Base-by-base conservation (phyloP, 2,113 vertebrate genomes). In the Cichladusa arquata region DNA sequence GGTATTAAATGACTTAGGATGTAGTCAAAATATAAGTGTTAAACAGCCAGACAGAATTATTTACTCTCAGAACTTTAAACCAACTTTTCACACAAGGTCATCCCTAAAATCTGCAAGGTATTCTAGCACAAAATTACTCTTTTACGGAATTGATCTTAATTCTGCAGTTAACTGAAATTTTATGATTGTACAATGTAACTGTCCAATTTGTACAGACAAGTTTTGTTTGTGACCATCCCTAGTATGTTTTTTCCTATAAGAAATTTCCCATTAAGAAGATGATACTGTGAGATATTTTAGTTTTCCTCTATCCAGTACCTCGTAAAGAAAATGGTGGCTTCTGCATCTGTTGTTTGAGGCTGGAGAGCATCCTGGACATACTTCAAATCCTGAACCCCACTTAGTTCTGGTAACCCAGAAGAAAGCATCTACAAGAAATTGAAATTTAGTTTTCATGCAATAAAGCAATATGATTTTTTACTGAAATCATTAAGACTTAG, bases 281-380 rank as follows among this genome's bases (percentile, higher is more conserved):
- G 23, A 70, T 34, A 28, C 42, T 56, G 20, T 33, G 6, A 76
- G 6, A 18, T 74, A 57, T 22, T 93, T 71, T 44, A n/a, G 47
- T 38, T 84, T 91, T 57, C 19, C 34, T 11, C 72, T 53, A 61
- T 90, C n/a, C 31, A 56, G 53, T 97, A 99, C 99, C 99, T 99
- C 2, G 99, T 99, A 91, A 99, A 99, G 97, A 99, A 99, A 97
- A 99, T 99, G 11, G 99, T 99, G 73, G 99, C 99, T 96, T 99
- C 99, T 38, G 99, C 98, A 65, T 99, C 99, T 50, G 99, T 99
- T 93, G 99, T 99, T 96, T 99, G 98, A 3, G 99, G 98, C 87
- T 99, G 99, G 82, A 99, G 98, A 56, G 99, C 99, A 92, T 99
- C 99, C 73, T 98, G 98, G 72, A 99, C 99, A 26, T 99, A 99